Percentiles rank a stretch among this genome's conserved stretches.
phyloP scores from a whole-genome alignment of 1,140 invertebrate species.

The Tetranychus cinnabarinus region DNA sequence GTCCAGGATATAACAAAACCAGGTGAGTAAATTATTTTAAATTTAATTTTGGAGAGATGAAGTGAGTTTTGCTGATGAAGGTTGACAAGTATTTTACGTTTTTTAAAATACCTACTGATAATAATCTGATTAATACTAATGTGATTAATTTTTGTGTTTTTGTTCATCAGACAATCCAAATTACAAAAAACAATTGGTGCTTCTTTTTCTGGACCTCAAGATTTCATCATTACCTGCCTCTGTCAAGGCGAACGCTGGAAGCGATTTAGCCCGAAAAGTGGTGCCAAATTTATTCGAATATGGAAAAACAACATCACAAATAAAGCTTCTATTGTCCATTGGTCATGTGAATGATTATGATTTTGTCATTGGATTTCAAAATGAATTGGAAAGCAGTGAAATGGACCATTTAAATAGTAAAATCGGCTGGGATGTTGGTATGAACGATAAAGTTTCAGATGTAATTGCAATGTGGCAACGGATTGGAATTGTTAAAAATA shows the following conservation, averaged over 20 bases:
- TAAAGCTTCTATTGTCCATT: slow-evolving; percentile 6
- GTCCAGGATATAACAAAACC: slow-evolving; percentile 10
- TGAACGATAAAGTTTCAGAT: slow-evolving; percentile 8
- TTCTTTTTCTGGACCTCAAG: slow-evolving; percentile 14
- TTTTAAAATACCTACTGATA: background rate
- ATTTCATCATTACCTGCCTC: slow-evolving; percentile 2
- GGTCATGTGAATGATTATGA: slow-evolving; percentile 8
- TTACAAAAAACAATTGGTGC: slow-evolving; percentile 6
- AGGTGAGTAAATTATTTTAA: slow-evolving; percentile 6
- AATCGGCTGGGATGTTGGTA: slow-evolving; percentile 13
- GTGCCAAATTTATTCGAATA: slow-evolving; percentile 11
- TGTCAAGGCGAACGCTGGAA: slow-evolving; percentile 10
- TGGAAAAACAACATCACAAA: background rate
- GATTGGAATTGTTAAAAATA: slow-evolving; percentile 2
- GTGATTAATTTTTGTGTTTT: background rate
- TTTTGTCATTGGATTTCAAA: slow-evolving; percentile 8
- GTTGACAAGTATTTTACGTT: background rate
- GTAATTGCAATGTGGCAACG: slow-evolving; percentile 12
- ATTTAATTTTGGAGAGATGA: too few relatives aligned
- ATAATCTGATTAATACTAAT: too few relatives aligned
- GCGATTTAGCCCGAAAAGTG: slow-evolving; percentile 10
- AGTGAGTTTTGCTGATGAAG: background rate
- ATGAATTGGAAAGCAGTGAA: slow-evolving; percentile 3
- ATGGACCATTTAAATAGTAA: background rate
- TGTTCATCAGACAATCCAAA: background rate